A percentile compares a stretch with the other conserved stretches of the same genome.
phyloP scores from a whole-genome alignment of 2,113 vertebrate species.

The Cephalophus harveyi region DNA sequence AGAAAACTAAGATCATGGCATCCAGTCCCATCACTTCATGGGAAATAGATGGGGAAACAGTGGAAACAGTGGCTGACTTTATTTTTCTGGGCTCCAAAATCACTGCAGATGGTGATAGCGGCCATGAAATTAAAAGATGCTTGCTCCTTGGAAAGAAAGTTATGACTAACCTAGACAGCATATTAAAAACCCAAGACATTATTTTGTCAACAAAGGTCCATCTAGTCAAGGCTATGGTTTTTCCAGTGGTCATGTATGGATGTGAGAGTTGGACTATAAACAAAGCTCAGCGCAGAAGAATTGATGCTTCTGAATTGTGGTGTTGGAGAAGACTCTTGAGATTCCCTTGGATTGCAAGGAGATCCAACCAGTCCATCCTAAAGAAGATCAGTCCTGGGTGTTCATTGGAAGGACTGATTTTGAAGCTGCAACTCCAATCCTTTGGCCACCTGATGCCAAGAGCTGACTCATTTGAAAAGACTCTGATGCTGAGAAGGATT shows the following conservation, averaged over 20 bases:
- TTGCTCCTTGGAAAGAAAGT: not conserved
- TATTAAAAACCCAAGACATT: not conserved
- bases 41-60: not conserved
- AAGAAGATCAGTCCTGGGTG: not conserved
- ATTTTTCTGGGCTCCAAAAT: not conserved
- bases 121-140: not conserved
- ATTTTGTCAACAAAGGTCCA: not conserved
- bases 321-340: not conserved
- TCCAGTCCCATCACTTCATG: not conserved
- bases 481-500: not conserved
- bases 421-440: not conserved
- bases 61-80: not conserved
- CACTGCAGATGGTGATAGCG: not conserved
- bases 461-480: not conserved
- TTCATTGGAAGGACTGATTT: not conserved
- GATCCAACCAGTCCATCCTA: not conserved
- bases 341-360: not conserved
- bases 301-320: not conserved
- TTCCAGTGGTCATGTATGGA: not conserved
- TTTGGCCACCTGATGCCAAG: not conserved
- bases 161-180: not conserved
- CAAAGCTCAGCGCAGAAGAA: accelerated
- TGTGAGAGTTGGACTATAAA: not conserved
- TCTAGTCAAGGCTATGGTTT: not conserved
- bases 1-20: not conserved